A percentile compares a stretch with the other conserved stretches of the same genome.
These are phyloP conservation scores for Coreius guichenoti DNA, from an alignment of 2,797 vertebrate genomes.

Conservation along the genomic window DNA sequence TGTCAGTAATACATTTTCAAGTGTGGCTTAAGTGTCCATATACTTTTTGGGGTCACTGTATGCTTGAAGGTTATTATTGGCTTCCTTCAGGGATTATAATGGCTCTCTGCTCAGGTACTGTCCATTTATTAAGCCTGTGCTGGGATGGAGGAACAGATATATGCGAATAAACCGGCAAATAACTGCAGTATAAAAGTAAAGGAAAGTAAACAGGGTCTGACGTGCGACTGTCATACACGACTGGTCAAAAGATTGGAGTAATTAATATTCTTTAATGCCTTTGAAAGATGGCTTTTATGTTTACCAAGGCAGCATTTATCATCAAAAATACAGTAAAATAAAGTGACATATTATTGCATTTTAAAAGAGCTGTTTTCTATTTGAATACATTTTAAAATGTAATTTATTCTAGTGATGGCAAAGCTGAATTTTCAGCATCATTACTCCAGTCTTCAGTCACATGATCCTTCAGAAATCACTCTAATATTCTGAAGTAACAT, in stretches of 20 bases:
- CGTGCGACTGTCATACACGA: not conserved
- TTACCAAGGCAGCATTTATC: not conserved
- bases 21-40: not conserved
- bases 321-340: not conserved
- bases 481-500: not conserved
- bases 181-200: not conserved
- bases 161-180: not conserved
- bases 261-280: not conserved
- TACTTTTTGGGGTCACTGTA: constrained; percentile 12
- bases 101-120: not conserved
- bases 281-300: not conserved
- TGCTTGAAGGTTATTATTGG: constrained; percentile 11
- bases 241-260: not conserved
- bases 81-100: not conserved
- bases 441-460: not conserved
- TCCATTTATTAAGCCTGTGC: constrained; percentile 4
- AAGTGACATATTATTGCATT: not conserved
- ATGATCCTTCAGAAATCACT: too few relatives aligned
- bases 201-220: not conserved
- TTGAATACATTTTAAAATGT: not conserved
- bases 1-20: not conserved
- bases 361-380: not conserved
- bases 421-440: not conserved
- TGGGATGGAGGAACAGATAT: not conserved
- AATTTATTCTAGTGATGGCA: not conserved